These are phyloP conservation scores for Catagonus wagneri DNA, from an alignment of 2,113 vertebrate species.

Conservation along the genomic window DNA sequence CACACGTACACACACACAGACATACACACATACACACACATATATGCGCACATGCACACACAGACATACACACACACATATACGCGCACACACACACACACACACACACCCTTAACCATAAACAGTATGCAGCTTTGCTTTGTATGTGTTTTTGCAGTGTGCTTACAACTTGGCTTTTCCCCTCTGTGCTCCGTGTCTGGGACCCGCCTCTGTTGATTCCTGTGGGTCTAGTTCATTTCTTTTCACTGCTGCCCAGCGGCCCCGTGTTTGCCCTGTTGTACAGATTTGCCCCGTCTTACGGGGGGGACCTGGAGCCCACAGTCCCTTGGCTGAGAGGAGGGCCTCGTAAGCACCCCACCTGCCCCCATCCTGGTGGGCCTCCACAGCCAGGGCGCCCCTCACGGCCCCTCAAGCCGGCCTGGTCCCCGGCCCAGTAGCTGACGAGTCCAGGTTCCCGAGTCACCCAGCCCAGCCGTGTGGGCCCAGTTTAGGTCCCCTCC, in stretches of 20 bases:
- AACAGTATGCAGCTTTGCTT: accelerated
- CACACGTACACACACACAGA: too few relatives aligned
- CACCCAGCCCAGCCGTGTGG: not conserved
- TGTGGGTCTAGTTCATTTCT: not conserved
- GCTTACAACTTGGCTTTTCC: not conserved
- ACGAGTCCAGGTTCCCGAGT: not conserved
- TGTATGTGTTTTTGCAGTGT: not conserved
- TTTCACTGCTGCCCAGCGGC: not conserved
- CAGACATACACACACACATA: too few relatives aligned
- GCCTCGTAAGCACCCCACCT: not conserved
- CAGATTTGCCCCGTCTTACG: accelerated
- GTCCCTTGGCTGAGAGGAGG: not conserved
- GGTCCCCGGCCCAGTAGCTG: not conserved
- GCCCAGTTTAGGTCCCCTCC: constrained; percentile 18
- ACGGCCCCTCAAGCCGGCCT: not conserved
- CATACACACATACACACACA: too few relatives aligned
- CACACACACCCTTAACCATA: not conserved
- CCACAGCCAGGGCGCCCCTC: not conserved
- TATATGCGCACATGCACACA: too few relatives aligned
- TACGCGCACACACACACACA: too few relatives aligned
- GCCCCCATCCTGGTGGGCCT: not conserved
- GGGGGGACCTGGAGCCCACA: not conserved
- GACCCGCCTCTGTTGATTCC: not conserved
- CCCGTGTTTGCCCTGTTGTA: not conserved
- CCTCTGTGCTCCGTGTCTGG: accelerated